Conservation (phyloP, 2,797 vertebrate genomes). For the Furcifer pardalis region DNA sequence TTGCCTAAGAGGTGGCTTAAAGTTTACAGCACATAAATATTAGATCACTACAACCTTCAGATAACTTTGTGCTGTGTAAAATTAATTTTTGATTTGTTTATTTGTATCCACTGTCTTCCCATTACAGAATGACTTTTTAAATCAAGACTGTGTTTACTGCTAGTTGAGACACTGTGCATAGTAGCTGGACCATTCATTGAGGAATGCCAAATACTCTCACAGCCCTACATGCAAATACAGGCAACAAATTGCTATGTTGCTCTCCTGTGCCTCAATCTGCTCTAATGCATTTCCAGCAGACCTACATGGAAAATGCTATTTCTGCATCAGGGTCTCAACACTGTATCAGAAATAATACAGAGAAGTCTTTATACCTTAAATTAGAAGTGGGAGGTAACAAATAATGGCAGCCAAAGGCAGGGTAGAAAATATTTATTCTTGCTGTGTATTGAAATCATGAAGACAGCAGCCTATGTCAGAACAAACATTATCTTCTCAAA, state of each 20-base stretch:
- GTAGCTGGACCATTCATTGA: neutral
- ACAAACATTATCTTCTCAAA: neutral
- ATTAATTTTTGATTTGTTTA: neutral
- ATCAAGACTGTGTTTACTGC: neutral
- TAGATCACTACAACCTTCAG: neutral
- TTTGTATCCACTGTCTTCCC: neutral
- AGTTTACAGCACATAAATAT: neutral
- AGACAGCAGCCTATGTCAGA: neutral
- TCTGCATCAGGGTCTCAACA: neutral
- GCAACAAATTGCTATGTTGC: neutral
- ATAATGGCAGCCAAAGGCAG: neutral
- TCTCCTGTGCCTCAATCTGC: neutral
- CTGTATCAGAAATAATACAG: neutral
- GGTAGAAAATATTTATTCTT: neutral
- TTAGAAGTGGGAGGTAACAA: neutral
- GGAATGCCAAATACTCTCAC: neutral
- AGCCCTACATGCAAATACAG: neutral
- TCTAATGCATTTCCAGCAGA: neutral
- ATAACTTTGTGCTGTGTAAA: neutral
- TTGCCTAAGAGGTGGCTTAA: neutral
- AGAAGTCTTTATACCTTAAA: neutral
- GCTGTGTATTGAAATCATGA: neutral
- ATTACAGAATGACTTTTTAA: neutral
- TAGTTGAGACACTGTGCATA: neutral
- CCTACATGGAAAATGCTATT: neutral